These are phyloP conservation scores for Thinocorus orbignyianus DNA, from an alignment of 2,113 vertebrate species.

Conservation along the genomic window DNA sequence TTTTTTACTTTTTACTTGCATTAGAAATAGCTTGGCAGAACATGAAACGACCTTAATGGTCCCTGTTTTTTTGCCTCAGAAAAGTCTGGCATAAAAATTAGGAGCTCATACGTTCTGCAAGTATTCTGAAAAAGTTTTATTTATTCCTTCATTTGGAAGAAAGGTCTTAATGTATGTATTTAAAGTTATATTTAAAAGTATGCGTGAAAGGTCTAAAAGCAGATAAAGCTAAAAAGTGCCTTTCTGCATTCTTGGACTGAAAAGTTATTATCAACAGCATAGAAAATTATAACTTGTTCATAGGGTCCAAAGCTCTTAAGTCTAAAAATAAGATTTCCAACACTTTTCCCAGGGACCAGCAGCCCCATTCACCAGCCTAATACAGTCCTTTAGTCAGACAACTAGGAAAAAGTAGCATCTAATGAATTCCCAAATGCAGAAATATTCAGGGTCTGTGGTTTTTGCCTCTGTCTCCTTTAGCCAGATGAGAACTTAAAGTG, in stretches of 20 bases:
- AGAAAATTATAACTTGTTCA: not conserved
- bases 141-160: not conserved
- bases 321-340: not conserved
- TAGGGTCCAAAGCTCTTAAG: not conserved
- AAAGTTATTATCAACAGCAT: not conserved
- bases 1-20: not conserved
- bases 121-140: not conserved
- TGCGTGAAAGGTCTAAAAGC: not conserved
- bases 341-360: not conserved
- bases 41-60: conserved; percentile 37
- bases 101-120: not conserved
- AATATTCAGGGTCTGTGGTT: not conserved
- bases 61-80: not conserved
- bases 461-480: not conserved
- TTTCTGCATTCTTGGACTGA: not conserved
- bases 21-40: conserved; percentile 37
- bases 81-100: not conserved
- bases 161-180: not conserved
- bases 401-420: not conserved
- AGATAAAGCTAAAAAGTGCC: not conserved
- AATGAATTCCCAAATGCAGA: not conserved
- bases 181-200: not conserved
- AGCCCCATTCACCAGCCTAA: not conserved
- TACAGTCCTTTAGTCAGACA: not conserved
- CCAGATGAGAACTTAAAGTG: not conserved